phyloP scores from a whole-genome alignment of 2,113 vertebrate species.

The Lepus americanus region DNA sequence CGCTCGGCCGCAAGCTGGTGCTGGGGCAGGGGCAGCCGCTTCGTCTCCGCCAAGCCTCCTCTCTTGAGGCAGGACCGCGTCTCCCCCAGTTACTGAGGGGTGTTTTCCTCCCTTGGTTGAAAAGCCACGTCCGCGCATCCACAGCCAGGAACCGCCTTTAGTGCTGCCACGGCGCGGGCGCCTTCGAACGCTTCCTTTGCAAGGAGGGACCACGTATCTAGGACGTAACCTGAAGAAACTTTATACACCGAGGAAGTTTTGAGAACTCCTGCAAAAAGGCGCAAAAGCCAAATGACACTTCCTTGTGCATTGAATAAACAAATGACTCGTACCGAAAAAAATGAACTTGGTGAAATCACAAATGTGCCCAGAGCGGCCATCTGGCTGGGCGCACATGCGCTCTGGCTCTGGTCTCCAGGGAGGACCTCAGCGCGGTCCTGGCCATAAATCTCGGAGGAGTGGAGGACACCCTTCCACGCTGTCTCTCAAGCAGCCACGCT shows the following conservation, averaged over 20 bases:
- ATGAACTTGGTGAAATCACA: background rate
- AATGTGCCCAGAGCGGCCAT: background rate
- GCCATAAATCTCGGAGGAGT: constrained; percentile 27
- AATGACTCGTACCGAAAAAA: constrained; percentile 32
- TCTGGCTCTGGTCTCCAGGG: fast-evolving
- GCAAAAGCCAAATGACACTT: background rate
- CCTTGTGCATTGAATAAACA: constrained; percentile 36
- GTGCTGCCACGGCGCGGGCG: background rate
- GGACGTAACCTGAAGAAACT: background rate
- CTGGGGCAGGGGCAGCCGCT: background rate
- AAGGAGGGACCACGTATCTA: background rate
- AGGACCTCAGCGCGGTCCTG: background rate
- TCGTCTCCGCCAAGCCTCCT: background rate
- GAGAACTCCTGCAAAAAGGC: background rate
- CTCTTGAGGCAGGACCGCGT: background rate
- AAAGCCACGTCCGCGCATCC: background rate
- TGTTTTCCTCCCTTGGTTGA: background rate
- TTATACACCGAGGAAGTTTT: constrained; percentile 12
- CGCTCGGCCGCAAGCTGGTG: background rate
- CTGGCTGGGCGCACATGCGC: fast-evolving
- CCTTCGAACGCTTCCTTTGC: background rate
- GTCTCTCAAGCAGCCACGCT: constrained; percentile 22
- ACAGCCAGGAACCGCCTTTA: background rate
- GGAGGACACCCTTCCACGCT: constrained; percentile 33
- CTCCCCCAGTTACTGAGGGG: background rate